Evolutionary conservation across 2,113 vertebrate genomes (phyloP), one percentile per base, ranked within the genome.

Genomic region (Bubalus kerabau): DNA sequence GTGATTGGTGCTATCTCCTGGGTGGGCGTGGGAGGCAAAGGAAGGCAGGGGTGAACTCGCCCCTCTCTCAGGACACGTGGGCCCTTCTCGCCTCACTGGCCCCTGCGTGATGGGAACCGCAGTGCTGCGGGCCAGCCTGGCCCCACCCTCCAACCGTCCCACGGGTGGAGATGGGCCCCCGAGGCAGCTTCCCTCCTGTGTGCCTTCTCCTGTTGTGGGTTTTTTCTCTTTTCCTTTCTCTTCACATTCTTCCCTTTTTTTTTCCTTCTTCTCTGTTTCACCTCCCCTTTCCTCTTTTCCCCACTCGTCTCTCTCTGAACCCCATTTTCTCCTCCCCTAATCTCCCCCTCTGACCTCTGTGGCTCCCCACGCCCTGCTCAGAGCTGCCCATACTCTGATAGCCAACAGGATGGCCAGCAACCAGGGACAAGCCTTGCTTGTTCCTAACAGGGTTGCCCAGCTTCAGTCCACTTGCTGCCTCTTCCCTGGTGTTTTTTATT

Each of bases 131-230:
- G 6, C 1, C 60, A 2, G 3, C 62, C 50, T 2, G 14, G 60
- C 78, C 78, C 12, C 17, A 2, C 10, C 1, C 50, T 6, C 71
- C 0, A 1, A 14, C 3, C 30, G 10, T 59, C 12, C 40, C 2
- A 0, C 0, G 11, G n/a, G 16, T 4, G 1, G 0, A 23, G 6
- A 3, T 2, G 3, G 24, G 12, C 1, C 78, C 50, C 0, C 0
- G 12, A 46, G 86, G 54, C 60, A 23, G 30, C 14, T 14, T 56
- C 19, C n/a, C 64, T 60, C 57, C 26, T 10, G 2, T 43, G 46
- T 3, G 1, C 28, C 46, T 86, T 54, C 67, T 91, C 9, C 2
- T 52, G 28, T 2, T 5, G 36, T 11, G 60, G 24, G 7, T 2
- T 9, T 43, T 32, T 43, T 4, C 16, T 32, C 11, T 48, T 48